These are phyloP conservation scores for Sibirionetta formosa DNA, from an alignment of 2,797 vertebrate species.

Conservation along the genomic window DNA sequence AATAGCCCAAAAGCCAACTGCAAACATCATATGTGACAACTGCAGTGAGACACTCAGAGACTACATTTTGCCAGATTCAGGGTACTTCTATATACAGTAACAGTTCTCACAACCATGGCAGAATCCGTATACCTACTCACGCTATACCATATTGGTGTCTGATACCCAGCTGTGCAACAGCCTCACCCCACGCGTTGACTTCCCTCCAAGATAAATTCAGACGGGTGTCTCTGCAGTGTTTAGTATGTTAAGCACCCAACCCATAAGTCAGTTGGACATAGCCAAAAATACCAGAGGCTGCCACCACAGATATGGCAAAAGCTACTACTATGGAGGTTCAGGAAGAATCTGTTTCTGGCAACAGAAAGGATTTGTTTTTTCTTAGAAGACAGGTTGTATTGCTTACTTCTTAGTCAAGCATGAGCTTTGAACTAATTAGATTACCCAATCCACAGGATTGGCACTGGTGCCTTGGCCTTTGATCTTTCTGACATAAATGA, in stretches of 20 bases:
- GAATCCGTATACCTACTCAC: neutral
- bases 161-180: neutral
- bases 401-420: neutral
- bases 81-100: neutral
- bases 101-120: neutral
- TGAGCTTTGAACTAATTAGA: neutral
- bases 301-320: neutral
- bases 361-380: neutral
- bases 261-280: rapidly evolving
- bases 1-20: neutral
- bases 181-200: neutral
- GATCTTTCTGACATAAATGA: neutral
- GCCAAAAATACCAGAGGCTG: neutral
- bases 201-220: neutral
- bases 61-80: neutral
- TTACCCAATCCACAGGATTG: neutral
- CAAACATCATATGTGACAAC: neutral
- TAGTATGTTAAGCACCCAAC: neutral
- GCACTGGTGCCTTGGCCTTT: neutral
- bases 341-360: neutral
- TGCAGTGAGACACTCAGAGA: neutral
- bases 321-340: rapidly evolving
- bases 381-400: neutral
- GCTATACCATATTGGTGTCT: neutral
- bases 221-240: neutral